These are phyloP conservation scores for Trachemys scripta DNA, from an alignment of 2,113 vertebrate species.

Conservation along the genomic window DNA sequence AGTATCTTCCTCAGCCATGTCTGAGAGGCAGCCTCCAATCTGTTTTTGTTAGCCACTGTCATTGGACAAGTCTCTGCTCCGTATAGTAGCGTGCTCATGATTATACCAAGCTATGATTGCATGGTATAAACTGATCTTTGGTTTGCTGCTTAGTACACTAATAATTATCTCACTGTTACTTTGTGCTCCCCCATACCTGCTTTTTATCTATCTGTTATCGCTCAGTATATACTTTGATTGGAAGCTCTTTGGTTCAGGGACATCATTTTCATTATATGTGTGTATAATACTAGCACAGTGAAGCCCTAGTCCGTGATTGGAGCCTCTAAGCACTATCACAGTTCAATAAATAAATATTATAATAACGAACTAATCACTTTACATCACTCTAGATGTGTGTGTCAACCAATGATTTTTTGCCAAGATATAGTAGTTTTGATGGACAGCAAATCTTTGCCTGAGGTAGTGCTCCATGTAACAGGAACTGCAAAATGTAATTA, in stretches of 20 bases:
- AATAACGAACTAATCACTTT: background rate
- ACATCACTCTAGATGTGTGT: background rate
- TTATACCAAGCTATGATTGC: background rate
- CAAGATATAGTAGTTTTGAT: background rate
- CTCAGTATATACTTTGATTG: background rate
- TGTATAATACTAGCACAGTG: background rate
- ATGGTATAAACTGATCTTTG: background rate
- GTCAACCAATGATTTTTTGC: slow-evolving; percentile 6
- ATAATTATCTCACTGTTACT: background rate
- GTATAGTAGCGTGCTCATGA: background rate
- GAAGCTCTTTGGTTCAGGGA: background rate
- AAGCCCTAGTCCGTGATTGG: background rate
- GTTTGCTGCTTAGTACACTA: background rate
- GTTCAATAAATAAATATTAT: slow-evolving; percentile 27
- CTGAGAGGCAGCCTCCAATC: background rate
- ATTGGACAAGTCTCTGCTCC: background rate
- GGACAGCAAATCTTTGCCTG: background rate
- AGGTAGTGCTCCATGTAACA: background rate
- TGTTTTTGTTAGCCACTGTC: background rate
- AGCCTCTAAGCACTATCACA: slow-evolving; percentile 12
- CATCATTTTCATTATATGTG: background rate
- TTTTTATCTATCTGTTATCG: background rate
- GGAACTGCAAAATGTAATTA: background rate
- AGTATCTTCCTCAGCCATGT: background rate
- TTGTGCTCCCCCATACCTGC: background rate